These are phyloP conservation scores for Taeniopygia guttata DNA, from an alignment of 2,797 vertebrate species.

Conservation along the genomic window DNA sequence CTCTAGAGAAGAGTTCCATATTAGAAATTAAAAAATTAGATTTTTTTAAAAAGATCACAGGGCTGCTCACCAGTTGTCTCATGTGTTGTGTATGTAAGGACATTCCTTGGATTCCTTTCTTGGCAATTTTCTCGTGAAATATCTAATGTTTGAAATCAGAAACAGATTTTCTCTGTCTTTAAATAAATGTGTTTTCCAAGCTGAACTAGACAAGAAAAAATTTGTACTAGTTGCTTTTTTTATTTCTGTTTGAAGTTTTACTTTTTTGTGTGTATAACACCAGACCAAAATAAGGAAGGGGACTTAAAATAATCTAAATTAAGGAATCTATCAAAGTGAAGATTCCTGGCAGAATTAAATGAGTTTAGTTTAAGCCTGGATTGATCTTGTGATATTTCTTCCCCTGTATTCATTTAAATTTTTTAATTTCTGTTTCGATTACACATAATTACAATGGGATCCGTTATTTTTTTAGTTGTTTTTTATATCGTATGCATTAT, in stretches of 20 bases:
- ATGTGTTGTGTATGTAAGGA: slow-evolving; percentile 57
- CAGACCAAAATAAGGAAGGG: not conserved
- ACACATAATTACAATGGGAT: not conserved
- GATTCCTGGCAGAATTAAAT: not conserved
- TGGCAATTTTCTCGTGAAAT: slow-evolving; percentile 70
- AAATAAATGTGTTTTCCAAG: slow-evolving; percentile 70
- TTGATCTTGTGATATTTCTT: not conserved
- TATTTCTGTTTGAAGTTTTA: not conserved
- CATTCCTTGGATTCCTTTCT: slow-evolving; percentile 80
- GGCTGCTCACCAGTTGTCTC: slow-evolving; percentile 75
- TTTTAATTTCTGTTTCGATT: not conserved
- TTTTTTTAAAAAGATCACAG: slow-evolving; percentile 20
- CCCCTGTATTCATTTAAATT: not conserved
- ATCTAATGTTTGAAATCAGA: slow-evolving; percentile 74
- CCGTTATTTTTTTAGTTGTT: not conserved
- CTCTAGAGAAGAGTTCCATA: slow-evolving; percentile 43
- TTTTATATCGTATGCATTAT: not conserved
- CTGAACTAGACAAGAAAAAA: not conserved
- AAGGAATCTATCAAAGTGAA: not conserved
- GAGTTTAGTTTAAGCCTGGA: not conserved
- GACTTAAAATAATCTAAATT: not conserved
- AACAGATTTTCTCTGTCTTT: slow-evolving; percentile 74
- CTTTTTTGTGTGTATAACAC: not conserved
- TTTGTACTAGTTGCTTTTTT: not conserved
- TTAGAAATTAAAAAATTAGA: not conserved